These are phyloP conservation scores for Drosophila sproati DNA, from an alignment of 1,140 invertebrate species.

Conservation along the genomic window DNA sequence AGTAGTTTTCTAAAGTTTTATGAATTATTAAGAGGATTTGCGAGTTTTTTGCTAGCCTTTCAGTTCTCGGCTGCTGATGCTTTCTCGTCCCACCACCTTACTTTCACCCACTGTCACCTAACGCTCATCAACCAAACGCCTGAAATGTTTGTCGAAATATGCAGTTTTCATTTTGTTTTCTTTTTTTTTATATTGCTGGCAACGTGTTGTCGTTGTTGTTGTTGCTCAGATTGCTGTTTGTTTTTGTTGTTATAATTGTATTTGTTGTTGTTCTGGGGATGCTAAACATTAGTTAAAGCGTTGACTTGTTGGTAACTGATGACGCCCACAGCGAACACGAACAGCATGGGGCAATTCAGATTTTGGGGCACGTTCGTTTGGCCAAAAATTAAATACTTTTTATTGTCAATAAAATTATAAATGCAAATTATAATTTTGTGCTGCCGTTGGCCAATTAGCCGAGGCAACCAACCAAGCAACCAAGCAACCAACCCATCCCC, in stretches of 20 bases:
- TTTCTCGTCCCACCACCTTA: neutral
- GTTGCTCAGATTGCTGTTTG: slow-evolving; percentile 39
- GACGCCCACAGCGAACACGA: slow-evolving; percentile 17
- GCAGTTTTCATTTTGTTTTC: slow-evolving; percentile 63
- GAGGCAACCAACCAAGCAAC: slow-evolving; percentile 11
- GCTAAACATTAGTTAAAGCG: slow-evolving; percentile 47
- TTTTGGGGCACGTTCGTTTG: slow-evolving; percentile 50
- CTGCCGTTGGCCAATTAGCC: slow-evolving; percentile 76
- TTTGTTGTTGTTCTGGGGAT: slow-evolving; percentile 23
- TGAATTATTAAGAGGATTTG: slow-evolving; percentile 83
- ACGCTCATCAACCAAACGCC: slow-evolving; percentile 63
- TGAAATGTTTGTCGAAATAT: slow-evolving; percentile 80
- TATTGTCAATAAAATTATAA: slow-evolving; percentile 83
- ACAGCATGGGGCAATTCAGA: slow-evolving; percentile 27
- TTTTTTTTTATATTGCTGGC: slow-evolving; percentile 71
- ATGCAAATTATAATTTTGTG: slow-evolving; percentile 83
- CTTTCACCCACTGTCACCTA: slow-evolving; percentile 9
- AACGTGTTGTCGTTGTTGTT: slow-evolving; percentile 16
- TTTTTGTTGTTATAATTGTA: slow-evolving; percentile 19
- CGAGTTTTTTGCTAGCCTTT: slow-evolving; percentile 80
- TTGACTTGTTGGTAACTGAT: slow-evolving; percentile 48
- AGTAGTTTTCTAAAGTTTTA: slow-evolving; percentile 81
- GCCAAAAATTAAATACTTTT: slow-evolving; percentile 80
- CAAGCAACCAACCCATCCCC: neutral
- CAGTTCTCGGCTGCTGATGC: slow-evolving; percentile 35